Conservation (phyloP, 2,888 invertebrate species). For the Neocrepidodera transversa region DNA sequence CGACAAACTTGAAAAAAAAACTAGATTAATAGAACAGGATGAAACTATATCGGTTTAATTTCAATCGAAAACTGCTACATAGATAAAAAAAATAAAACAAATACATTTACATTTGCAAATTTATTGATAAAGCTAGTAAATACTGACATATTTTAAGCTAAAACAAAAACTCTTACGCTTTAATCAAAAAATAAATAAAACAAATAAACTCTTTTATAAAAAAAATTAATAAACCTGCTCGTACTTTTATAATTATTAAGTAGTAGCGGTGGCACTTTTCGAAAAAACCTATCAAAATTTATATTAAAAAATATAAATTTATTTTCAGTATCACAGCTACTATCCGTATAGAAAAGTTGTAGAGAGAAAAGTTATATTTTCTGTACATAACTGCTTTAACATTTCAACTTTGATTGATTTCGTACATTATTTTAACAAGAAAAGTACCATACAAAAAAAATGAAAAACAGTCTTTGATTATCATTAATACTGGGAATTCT, state of each 20-base stretch:
- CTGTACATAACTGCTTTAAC: slow-evolving; percentile 11
- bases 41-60: background rate
- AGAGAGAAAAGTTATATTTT: background rate
- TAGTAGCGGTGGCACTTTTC: slow-evolving; percentile 19
- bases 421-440: background rate
- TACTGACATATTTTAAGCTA: slow-evolving; percentile 21
- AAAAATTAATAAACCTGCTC: slow-evolving; percentile 11
- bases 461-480: slow-evolving; percentile 46
- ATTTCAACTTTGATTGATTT: background rate
- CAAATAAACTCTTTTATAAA: slow-evolving; percentile 26
- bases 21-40: background rate
- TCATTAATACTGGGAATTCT: slow-evolving; percentile 44
- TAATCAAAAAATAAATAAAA: slow-evolving; percentile 13
- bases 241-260: slow-evolving; percentile 7
- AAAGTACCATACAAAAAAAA: slow-evolving; percentile 4
- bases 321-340: slow-evolving; percentile 17
- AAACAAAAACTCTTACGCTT: background rate
- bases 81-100: slow-evolving; percentile 11
- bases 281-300: background rate
- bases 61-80: no score
- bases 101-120: slow-evolving; percentile 11
- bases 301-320: slow-evolving; percentile 4
- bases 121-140: slow-evolving; percentile 34
- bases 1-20: no score
- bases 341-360: background rate